Percentiles rank a stretch among this genome's conserved stretches.
Conservation (phyloP, 1,140 invertebrate species). For the Solenopsis invicta region DNA sequence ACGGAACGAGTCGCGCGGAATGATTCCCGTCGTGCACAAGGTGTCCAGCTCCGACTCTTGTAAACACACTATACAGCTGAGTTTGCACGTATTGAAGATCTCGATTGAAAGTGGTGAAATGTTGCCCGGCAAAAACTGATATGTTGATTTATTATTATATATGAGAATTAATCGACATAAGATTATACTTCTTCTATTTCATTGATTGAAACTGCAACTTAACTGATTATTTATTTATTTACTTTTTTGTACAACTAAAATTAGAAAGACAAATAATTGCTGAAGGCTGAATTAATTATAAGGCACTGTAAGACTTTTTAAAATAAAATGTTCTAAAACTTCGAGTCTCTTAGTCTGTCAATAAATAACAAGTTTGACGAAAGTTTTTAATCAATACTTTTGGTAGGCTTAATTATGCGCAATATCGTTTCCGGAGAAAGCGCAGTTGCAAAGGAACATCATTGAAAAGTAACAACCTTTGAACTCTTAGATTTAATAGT, state of each 20-base stretch:
- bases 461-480: constrained; percentile 29
- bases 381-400: constrained; percentile 16
- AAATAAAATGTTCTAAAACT: not conserved
- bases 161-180: not conserved
- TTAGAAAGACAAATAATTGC: not conserved
- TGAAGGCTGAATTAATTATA: not conserved
- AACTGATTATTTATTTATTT: not conserved
- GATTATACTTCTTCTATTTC: not conserved
- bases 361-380: constrained; percentile 1
- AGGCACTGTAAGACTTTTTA: not conserved
- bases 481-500: constrained; percentile 40
- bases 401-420: constrained; percentile 25
- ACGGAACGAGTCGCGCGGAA: constrained; percentile 36
- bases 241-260: not conserved
- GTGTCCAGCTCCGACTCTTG: constrained; percentile 29
- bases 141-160: not conserved
- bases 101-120: not conserved
- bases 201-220: not conserved
- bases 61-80: constrained; percentile 8
- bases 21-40: constrained; percentile 30
- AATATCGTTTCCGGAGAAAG: constrained; percentile 49
- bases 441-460: not conserved
- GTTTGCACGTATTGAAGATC: not conserved
- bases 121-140: not conserved
- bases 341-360: not conserved